Evolutionary conservation across 2,113 vertebrate genomes (phyloP), one percentile per base, ranked within the genome.

Genomic region (Illadopsis cleaveri): DNA sequence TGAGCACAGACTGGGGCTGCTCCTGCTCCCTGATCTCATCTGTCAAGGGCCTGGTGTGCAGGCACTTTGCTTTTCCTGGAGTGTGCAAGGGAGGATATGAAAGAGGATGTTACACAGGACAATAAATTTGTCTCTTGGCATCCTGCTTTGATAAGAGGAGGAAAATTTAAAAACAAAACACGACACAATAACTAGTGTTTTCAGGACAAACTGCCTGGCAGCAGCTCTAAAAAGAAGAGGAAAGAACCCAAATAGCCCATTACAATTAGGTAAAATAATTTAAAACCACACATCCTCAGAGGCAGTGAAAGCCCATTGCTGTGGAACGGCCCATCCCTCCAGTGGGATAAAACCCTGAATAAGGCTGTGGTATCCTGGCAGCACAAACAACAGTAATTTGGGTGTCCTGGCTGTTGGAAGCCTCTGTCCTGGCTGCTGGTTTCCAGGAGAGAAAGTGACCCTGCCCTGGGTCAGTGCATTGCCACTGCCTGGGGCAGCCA

Each of bases 81-180:
- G 37, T 11, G 15, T 82, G 89, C 66, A 94, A 94, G 82, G 85
- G 76, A 96, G 85, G 94, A 94, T 87, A 37, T 57, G 76, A 91
- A 61, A 93, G 88, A 90, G 92, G 91, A 95, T 90, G 72, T 95
- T 82, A 88, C 89, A 91, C 57, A 75, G 90, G 44, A 73, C 61
- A 86, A 82, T 56, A 92, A 95, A 86, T 88, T 71, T 90, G 35
- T 47, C 89, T 89, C 77, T 90, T 94, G 73, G 58, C 82, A 90
- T 82, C 80, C 84, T 82, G 78, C 77, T 85, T 92, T 71, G 82
- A 58, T 92, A 94, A 94, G 58, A 62, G 31, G 19, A 83, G 68
- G 14, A 24, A 35, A 27, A 54, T 60, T 47, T 60, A 40, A 38
- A 45, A 11, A 33, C 28, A 53, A 35, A 69, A 23, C 27, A 28